Conservation (phyloP, 2,888 invertebrate species). For the Aphrophora alni region DNA sequence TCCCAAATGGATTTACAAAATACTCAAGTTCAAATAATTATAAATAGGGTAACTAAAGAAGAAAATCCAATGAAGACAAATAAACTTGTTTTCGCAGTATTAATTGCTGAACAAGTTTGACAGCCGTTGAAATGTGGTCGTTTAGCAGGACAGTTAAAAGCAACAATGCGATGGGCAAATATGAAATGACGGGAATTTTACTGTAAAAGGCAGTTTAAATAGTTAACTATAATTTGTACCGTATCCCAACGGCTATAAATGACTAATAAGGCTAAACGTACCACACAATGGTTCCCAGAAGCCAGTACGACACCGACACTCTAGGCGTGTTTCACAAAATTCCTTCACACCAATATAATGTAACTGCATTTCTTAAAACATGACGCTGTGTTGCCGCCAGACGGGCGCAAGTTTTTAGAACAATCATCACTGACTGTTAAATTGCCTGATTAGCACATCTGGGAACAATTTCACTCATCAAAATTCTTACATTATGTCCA, state of each 20-base stretch:
- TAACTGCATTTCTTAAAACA: not conserved
- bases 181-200: not conserved
- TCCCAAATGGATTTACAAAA: too few relatives aligned
- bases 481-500: not conserved
- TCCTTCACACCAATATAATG: not conserved
- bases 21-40: too few relatives aligned
- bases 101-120: too few relatives aligned
- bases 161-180: not conserved
- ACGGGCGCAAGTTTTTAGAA: not conserved
- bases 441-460: slow-evolving; percentile 1
- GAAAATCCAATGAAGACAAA: too few relatives aligned
- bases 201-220: not conserved
- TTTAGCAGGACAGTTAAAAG: too few relatives aligned
- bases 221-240: not conserved
- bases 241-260: not conserved
- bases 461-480: not conserved
- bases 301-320: not conserved
- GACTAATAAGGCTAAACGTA: not conserved
- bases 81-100: too few relatives aligned
- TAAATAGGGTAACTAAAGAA: too few relatives aligned
- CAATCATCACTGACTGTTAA: not conserved
- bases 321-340: not conserved
- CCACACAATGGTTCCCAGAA: not conserved
- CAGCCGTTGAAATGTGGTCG: too few relatives aligned
- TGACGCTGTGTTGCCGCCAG: not conserved